Base-by-base conservation (phyloP, 1,140 invertebrate genomes). In the Glomeris maerens region DNA sequence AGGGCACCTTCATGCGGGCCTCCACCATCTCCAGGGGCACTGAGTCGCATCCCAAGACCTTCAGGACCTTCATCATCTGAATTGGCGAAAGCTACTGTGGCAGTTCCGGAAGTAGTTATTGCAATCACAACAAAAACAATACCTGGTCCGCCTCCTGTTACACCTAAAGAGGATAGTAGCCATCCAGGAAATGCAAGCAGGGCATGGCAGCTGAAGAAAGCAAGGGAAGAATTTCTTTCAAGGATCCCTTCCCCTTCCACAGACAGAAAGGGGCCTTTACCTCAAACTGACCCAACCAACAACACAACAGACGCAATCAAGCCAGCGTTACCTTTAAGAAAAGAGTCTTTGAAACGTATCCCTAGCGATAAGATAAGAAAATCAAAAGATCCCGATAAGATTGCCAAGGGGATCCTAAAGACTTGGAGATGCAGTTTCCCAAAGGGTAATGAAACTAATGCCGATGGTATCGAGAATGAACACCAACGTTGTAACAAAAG, bases 151-250 rank as follows among this genome's bases (percentile, higher is more conserved):
- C 17, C 4, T 42, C 31, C 31, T 36, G 31, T 36, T 36, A 36
- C 31, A 36, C 20, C 17, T 4, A 25, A 5, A 5, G 40, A 42
- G 25, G 25, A 25, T 42, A 36, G 17, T 36, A 36, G 17, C 10
- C 17, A 10, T 42, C 40, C 40, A 7, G 25, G 5, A 42, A 4
- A 21, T 25, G 40, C 4, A 10, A 42, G 5, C 17, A 42, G 40
- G 25, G 40, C 40, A 10, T 21, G 10, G 17, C 10, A 36, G 17
- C 31, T 36, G 17, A 36, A 36, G 17, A 36, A 36, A 36, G 31
- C 31, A 36, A 36, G 17, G 31, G 31, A 36, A 36, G 31, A 36
- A 36, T 36, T 36, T 36, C 31, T 36, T 36, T 36, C 31, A 36
- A 36, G 17, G 31, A 36, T 36, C 17, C 31, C 31, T 36, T 36